Conservation (phyloP, 2,113 vertebrate species). For the Bombycilla garrulus region DNA sequence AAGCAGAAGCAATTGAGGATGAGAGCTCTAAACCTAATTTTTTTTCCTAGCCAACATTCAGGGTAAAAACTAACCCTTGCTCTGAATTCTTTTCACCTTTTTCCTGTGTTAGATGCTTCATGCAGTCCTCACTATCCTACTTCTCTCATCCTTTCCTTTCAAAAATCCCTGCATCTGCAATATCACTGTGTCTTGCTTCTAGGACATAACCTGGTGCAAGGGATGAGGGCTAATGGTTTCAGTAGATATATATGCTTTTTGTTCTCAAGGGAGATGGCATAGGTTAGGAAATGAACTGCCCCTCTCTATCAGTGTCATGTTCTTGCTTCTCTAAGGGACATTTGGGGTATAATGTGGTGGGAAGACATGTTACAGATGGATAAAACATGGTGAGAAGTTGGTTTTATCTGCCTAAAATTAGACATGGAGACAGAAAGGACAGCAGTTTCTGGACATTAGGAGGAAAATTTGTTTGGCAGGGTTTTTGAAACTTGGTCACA, state of each 20-base stretch:
- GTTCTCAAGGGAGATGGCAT: background rate
- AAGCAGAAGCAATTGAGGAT: background rate
- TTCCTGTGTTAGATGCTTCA: background rate
- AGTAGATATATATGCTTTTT: background rate
- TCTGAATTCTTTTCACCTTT: background rate
- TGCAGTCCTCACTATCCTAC: background rate
- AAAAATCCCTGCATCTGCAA: background rate
- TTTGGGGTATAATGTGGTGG: background rate
- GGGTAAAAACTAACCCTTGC: background rate
- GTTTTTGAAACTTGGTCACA: background rate
- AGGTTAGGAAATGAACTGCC: background rate
- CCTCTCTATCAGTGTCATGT: background rate
- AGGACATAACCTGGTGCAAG: background rate
- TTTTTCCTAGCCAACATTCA: background rate
- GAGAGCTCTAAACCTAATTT: background rate
- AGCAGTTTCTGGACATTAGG: background rate
- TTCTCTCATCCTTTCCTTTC: background rate
- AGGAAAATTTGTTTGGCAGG: background rate
- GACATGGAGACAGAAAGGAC: background rate
- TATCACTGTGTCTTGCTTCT: background rate
- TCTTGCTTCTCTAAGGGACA: background rate
- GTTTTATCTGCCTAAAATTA: slow-evolving; percentile 32
- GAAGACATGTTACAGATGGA: background rate
- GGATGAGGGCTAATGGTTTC: background rate
- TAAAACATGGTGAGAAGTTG: background rate